Evolutionary conservation across 2,888 invertebrate genomes (phyloP).

Genomic region (Autographa pulchrina): DNA sequence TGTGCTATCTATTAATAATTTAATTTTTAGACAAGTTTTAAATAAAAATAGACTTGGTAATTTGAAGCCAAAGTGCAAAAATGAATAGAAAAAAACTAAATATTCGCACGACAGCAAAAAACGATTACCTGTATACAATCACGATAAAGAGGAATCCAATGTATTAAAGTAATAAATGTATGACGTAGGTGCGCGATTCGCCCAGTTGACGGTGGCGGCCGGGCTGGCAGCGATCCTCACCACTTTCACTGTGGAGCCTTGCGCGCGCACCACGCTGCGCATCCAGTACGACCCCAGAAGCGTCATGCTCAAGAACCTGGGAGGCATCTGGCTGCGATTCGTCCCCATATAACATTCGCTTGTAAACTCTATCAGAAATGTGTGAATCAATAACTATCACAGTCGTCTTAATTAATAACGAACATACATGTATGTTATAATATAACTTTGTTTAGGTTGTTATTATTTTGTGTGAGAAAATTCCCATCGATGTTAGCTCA

Average conservation of each 20-base stretch:
- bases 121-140: conserved; percentile 25
- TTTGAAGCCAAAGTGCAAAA: not conserved
- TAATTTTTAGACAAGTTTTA: no score
- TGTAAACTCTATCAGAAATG: conserved; percentile 3
- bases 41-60: not conserved
- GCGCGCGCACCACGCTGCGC: conserved; percentile 75
- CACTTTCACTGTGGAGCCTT: conserved; percentile 77
- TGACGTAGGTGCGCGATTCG: conserved; percentile 82
- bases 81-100: not conserved
- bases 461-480: not conserved
- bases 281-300: conserved; percentile 84
- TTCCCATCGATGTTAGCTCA: conserved; percentile 2
- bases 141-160: conserved; percentile 23
- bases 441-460: not conserved
- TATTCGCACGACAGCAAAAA: conserved; percentile 23
- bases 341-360: conserved; percentile 55
- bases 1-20: not conserved
- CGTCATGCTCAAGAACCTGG: conserved; percentile 85
- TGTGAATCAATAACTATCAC: not conserved
- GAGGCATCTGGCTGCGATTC: conserved; percentile 83
- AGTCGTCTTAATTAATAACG: conserved; percentile 1
- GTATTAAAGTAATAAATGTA: conserved; percentile 44
- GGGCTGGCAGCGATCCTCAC: conserved; percentile 77
- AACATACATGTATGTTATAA: not conserved
- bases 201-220: conserved; percentile 79